phyloP scores from a whole-genome alignment of 2,888 invertebrate genomes.

The Deroplatys truncata region DNA sequence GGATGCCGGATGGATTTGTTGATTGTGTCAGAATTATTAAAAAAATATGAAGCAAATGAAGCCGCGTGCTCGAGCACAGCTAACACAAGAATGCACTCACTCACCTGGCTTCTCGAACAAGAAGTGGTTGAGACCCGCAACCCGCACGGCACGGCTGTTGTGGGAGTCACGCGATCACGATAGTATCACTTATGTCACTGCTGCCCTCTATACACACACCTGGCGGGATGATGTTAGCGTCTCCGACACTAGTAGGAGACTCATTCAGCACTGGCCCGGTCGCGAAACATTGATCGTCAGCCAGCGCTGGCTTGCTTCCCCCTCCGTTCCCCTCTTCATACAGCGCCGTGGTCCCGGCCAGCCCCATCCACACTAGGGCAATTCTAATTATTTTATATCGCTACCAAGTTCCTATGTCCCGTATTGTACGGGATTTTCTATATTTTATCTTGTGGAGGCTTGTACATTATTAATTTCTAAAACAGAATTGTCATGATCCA shows the following conservation, averaged over 20 bases:
- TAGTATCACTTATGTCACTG: background rate
- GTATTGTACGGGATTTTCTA: too few species aligned
- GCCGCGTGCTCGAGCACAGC: background rate
- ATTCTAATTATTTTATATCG: too few species aligned
- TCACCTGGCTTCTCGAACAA: background rate
- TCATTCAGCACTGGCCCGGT: background rate
- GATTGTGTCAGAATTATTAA: too few species aligned
- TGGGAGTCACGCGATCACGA: background rate
- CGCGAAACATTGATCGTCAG: background rate
- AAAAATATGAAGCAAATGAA: too few species aligned
- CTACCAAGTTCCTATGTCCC: too few species aligned
- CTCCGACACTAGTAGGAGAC: too few species aligned
- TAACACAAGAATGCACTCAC: background rate
- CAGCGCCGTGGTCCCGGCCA: too few species aligned
- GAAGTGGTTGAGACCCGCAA: background rate
- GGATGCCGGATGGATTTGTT: too few species aligned
- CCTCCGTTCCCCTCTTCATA: background rate
- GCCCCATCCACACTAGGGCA: background rate
- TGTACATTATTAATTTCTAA: too few species aligned
- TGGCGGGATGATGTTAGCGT: background rate
- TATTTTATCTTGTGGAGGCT: too few species aligned
- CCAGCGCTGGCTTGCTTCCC: background rate
- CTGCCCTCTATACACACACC: background rate
- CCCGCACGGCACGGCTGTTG: background rate
- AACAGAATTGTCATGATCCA: too few species aligned